Conservation (phyloP, 2,113 vertebrate species). For the Ptilorrhoa leucosticta region DNA sequence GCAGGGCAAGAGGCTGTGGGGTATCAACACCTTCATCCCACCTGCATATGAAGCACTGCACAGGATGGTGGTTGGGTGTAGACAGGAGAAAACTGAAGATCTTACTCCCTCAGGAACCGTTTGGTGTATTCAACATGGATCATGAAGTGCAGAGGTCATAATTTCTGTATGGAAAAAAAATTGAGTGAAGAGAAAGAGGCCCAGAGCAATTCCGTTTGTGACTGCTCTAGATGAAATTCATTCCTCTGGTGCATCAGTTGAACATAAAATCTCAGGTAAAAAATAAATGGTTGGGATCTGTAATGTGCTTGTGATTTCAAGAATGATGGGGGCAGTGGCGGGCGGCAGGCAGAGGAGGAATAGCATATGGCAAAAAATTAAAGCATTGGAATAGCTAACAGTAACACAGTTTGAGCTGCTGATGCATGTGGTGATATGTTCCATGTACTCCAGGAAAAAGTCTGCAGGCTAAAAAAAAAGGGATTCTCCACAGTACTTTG, state of each 20-base stretch:
- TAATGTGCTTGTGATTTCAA: neutral
- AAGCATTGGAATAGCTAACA: neutral
- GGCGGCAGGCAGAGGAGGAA: neutral
- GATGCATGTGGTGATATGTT: neutral
- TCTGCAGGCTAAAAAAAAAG: neutral
- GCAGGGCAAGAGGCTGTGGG: neutral
- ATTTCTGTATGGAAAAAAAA: neutral
- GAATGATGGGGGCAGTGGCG: fast-evolving
- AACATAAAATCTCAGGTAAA: neutral
- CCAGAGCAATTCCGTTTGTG: neutral
- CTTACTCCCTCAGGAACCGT: fast-evolving
- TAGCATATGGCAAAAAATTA: neutral
- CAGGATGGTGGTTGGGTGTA: neutral
- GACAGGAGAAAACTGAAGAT: neutral
- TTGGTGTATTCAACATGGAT: neutral
- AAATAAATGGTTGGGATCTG: neutral
- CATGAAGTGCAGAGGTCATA: neutral
- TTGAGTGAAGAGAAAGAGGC: neutral
- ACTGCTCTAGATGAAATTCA: neutral
- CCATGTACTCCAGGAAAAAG: neutral
- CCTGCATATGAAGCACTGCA: neutral
- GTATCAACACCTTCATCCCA: neutral
- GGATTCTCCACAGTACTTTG: neutral
- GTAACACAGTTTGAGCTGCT: neutral
- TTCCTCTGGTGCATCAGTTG: neutral